Evolutionary conservation across 2,888 invertebrate genomes (phyloP).

Genomic region (Dicyrtoma fusca): DNA sequence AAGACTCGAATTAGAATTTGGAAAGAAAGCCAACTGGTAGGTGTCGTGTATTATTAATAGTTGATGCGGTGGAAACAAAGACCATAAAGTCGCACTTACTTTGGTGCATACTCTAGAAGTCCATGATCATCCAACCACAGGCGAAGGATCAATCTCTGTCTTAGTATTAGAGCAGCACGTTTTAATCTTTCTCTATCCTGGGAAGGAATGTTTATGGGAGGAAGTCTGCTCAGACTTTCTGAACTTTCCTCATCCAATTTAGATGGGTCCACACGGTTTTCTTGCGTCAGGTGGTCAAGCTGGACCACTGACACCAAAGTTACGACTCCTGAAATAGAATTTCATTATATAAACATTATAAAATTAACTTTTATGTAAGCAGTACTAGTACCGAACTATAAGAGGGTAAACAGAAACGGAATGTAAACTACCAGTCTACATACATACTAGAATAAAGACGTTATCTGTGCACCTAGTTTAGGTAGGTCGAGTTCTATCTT

Average conservation of each 20-base stretch:
- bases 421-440: neutral
- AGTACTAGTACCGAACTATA: neutral
- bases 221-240: slow-evolving; percentile 5
- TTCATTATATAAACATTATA: neutral
- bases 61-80: neutral
- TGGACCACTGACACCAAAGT: slow-evolving; percentile 79
- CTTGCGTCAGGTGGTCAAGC: slow-evolving; percentile 63
- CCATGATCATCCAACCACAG: slow-evolving; percentile 72
- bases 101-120: slow-evolving; percentile 60
- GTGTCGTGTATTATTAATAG: neutral
- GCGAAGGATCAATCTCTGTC: slow-evolving; percentile 80
- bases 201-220: slow-evolving; percentile 77
- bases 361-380: slow-evolving; percentile 3
- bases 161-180: slow-evolving; percentile 77
- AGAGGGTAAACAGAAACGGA: neutral
- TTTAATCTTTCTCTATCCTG: slow-evolving; percentile 82
- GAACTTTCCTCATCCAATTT: slow-evolving; percentile 20
- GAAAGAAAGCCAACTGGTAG: too few relatives aligned
- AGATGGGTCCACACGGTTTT: slow-evolving; percentile 33
- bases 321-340: slow-evolving; percentile 71
- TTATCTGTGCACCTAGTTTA: neutral
- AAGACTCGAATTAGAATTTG: neutral
- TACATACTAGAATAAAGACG: neutral
- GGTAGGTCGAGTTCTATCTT: neutral
- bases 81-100: slow-evolving; percentile 58